Percentiles rank a stretch among this genome's conserved stretches.
Evolutionary conservation across 2,113 vertebrate species (phyloP).

Genomic region (Vulpes ferrilata): DNA sequence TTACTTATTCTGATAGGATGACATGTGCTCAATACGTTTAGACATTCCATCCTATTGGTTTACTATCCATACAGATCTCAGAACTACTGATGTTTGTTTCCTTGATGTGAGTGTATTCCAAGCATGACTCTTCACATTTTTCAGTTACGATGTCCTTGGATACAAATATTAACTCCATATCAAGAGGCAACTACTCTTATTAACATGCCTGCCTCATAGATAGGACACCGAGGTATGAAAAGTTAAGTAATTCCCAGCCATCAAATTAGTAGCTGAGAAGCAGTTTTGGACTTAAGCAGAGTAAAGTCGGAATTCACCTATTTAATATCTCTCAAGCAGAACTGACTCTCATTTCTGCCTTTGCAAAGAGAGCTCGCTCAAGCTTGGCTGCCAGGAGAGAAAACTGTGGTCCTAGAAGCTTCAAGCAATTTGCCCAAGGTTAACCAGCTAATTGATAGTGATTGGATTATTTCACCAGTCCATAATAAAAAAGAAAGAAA

Average conservation of each 20-base stretch:
- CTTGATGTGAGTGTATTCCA: not conserved
- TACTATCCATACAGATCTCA: not conserved
- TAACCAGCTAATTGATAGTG: not conserved
- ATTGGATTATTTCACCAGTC: not conserved
- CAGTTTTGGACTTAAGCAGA: not conserved
- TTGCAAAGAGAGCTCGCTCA: not conserved
- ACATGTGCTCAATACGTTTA: not conserved
- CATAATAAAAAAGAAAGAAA: not conserved
- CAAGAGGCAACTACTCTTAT: not conserved
- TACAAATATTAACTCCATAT: slow-evolving; percentile 9
- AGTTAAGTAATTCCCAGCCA: not conserved
- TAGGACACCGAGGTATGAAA: not conserved
- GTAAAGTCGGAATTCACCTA: not conserved
- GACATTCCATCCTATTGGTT: not conserved
- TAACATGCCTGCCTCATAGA: slow-evolving; percentile 32
- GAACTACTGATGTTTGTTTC: not conserved
- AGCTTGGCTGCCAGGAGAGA: not conserved
- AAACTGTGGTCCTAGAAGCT: not conserved
- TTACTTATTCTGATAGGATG: not conserved
- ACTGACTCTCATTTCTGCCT: not conserved
- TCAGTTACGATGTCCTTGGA: not conserved
- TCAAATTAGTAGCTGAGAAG: not conserved
- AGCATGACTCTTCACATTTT: not conserved
- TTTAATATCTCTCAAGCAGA: not conserved
- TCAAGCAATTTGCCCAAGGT: not conserved